These are phyloP conservation scores for Rhagophthalmus giganteus DNA, from an alignment of 2,888 invertebrate genomes.

Conservation along the genomic window DNA sequence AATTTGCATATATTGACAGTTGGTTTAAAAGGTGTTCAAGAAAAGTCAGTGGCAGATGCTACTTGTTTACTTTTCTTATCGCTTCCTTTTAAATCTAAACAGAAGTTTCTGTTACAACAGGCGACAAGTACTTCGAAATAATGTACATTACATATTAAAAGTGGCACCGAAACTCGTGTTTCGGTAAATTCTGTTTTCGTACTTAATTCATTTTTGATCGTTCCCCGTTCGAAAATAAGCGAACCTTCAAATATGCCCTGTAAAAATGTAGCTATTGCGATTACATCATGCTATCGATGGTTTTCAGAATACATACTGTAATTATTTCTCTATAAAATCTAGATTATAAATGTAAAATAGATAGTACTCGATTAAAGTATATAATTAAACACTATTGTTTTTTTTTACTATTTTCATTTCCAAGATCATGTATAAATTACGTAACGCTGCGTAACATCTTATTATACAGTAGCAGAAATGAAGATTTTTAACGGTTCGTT, in stretches of 20 bases:
- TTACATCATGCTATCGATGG: slow-evolving; percentile 19
- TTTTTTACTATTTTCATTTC: slow-evolving; percentile 11
- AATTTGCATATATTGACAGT: slow-evolving; percentile 18
- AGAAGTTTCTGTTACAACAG: no score
- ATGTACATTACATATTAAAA: no score
- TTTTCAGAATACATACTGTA: slow-evolving; percentile 25
- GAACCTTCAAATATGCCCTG: no score
- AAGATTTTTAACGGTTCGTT: no score
- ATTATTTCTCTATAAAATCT: slow-evolving; percentile 26
- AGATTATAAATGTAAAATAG: slow-evolving; percentile 25
- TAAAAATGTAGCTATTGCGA: slow-evolving; percentile 13
- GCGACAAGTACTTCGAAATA: slow-evolving; percentile 3
- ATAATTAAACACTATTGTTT: slow-evolving; percentile 10
- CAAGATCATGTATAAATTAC: no score
- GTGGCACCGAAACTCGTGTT: neutral
- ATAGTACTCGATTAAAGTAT: slow-evolving; percentile 21
- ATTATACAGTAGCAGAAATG: no score
- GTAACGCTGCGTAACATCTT: no score
- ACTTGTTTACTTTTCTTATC: slow-evolving; percentile 3
- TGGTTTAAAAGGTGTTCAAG: slow-evolving; percentile 9
- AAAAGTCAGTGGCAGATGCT: slow-evolving; percentile 11
- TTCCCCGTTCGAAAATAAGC: no score
- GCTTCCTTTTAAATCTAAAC: slow-evolving; percentile 1
- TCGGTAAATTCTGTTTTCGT: no score
- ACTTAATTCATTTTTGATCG: no score